Conservation (phyloP, 1,140 invertebrate species). For the Halictus rubicundus region DNA sequence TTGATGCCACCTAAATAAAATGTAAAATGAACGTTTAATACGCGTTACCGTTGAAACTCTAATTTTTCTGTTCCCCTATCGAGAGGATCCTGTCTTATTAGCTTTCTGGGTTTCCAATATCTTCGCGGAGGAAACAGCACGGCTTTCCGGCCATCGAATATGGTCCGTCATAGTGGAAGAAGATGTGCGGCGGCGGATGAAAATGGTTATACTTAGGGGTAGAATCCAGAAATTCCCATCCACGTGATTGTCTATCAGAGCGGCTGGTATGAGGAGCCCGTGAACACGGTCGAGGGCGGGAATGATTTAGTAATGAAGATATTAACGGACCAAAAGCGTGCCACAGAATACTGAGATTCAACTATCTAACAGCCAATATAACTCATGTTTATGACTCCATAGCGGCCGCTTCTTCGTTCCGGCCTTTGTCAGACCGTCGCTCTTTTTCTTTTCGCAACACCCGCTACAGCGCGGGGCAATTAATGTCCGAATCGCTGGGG, state of each 20-base stretch:
- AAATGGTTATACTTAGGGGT: constrained; percentile 51
- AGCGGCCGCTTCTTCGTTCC: constrained; percentile 67
- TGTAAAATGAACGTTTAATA: background rate
- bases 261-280: constrained; percentile 39
- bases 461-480: constrained; percentile 48
- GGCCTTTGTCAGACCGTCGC: constrained; percentile 23
- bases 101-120: background rate
- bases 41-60: too few relatives aligned
- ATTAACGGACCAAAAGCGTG: constrained; percentile 78
- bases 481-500: constrained; percentile 51
- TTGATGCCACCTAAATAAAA: too few relatives aligned
- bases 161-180: constrained; percentile 50
- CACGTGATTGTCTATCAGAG: background rate
- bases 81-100: background rate
- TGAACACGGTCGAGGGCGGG: constrained; percentile 64
- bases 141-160: constrained; percentile 20
- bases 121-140: constrained; percentile 4
- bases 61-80: background rate
- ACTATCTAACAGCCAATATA: constrained; percentile 80
- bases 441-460: constrained; percentile 34
- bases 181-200: constrained; percentile 64
- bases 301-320: constrained; percentile 81
- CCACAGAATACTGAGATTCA: constrained; percentile 80
- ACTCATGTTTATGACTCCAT: constrained; percentile 79
- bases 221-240: constrained; percentile 59